Evolutionary conservation across 1,140 invertebrate species (phyloP).

Genomic region (Copidosoma floridanum): DNA sequence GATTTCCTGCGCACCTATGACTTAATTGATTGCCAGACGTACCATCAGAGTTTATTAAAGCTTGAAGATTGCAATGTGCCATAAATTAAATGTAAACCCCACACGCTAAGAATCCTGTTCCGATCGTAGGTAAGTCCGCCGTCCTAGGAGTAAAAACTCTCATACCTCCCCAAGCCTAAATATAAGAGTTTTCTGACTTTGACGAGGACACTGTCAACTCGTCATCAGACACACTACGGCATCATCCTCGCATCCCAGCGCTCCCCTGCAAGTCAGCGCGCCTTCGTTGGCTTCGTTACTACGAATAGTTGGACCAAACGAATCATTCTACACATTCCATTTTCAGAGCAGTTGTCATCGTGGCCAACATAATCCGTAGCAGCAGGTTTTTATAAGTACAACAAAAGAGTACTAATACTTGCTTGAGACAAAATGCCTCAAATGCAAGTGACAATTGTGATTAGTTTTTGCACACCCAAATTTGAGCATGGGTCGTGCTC

Average conservation of each 20-base stretch:
- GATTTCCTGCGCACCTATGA: neutral
- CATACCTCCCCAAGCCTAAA: slow-evolving; percentile 25
- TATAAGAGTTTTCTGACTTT: slow-evolving; percentile 15
- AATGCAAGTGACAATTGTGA: no score
- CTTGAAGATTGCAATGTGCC: neutral
- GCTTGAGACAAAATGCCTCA: no score
- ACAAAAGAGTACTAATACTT: neutral
- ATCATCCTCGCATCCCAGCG: no score
- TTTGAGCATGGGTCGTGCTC: no score
- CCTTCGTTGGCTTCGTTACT: neutral
- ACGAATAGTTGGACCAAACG: neutral
- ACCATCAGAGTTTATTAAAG: neutral
- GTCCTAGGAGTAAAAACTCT: slow-evolving; percentile 22
- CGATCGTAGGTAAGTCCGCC: neutral
- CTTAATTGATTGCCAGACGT: neutral
- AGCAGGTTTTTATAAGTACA: neutral
- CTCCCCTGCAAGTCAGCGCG: no score
- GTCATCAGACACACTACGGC: neutral
- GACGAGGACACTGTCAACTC: neutral
- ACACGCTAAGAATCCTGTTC: neutral
- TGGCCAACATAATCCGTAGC: neutral
- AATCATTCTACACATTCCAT: slow-evolving; percentile 1
- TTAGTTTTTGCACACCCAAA: no score
- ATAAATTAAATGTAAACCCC: neutral
- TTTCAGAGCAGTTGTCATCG: neutral